Conservation (phyloP, 2,888 invertebrate genomes). For the Caenorhabditis drosophilae region DNA sequence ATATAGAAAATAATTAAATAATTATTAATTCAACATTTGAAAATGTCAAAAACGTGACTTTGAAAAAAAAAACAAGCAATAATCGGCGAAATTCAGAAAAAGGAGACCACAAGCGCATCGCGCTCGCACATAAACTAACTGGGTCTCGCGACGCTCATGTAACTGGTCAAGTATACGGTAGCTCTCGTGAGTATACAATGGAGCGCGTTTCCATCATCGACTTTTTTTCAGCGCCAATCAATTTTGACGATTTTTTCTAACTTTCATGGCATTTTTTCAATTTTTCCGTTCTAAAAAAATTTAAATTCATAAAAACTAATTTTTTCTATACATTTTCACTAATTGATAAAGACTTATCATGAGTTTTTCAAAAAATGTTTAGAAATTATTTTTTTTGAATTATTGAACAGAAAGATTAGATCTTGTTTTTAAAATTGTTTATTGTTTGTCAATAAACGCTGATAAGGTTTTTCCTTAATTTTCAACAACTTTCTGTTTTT, state of each 20-base stretch:
- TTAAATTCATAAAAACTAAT: no score
- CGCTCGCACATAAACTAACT: conserved; percentile 3
- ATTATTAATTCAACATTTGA: not conserved
- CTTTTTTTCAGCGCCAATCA: not conserved
- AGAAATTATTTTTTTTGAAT: no score
- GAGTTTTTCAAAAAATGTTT: no score
- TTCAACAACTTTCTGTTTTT: no score
- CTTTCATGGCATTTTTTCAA: not conserved
- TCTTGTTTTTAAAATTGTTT: no score
- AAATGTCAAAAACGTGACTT: conserved; percentile 8
- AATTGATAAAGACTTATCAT: no score
- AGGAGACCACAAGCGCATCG: conserved; percentile 7
- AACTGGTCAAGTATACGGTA: conserved; percentile 8
- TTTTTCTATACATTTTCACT: no score
- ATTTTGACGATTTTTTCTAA: not conserved
- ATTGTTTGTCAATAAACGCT: no score
- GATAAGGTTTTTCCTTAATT: no score
- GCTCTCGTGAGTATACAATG: conserved; percentile 9
- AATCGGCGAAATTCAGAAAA: conserved; percentile 5
- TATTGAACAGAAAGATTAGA: no score
- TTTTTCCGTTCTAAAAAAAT: no score
- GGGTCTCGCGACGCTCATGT: conserved; percentile 13
- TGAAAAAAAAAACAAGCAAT: not conserved
- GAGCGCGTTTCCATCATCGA: conserved; percentile 1
- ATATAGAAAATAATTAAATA: not conserved